A percentile compares a stretch with the other conserved stretches of the same genome.
These are phyloP conservation scores for Colostygia pectinataria DNA, from an alignment of 2,888 invertebrate species.

Conservation along the genomic window DNA sequence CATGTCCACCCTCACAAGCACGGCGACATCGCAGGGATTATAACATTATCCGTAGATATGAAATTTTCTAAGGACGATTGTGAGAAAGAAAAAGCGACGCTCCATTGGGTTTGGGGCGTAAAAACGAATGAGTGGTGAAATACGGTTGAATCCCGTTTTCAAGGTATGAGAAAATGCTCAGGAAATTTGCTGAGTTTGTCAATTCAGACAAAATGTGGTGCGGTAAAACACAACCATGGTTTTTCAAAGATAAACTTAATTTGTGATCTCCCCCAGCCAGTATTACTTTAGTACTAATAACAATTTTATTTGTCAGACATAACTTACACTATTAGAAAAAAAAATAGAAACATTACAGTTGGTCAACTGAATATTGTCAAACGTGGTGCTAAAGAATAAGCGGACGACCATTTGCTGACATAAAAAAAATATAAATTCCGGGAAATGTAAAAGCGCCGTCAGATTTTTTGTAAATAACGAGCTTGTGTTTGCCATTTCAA, in stretches of 20 bases:
- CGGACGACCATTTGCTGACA: too few species aligned
- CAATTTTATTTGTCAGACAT: too few species aligned
- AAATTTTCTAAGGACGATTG: slow-evolving; percentile 33
- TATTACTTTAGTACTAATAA: too few species aligned
- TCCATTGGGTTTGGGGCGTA: slow-evolving; percentile 28
- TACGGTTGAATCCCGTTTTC: slow-evolving; percentile 14
- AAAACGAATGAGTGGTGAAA: slow-evolving; percentile 30
- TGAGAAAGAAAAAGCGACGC: slow-evolving; percentile 24
- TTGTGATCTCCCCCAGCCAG: too few species aligned
- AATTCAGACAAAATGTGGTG: slow-evolving; percentile 6
- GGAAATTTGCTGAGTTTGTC: slow-evolving; percentile 19
- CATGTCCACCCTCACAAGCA: slow-evolving; percentile 3
- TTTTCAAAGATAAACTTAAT: too few species aligned
- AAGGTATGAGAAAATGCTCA: slow-evolving; percentile 15
- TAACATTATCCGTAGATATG: slow-evolving; percentile 34
- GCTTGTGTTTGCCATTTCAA: background rate
- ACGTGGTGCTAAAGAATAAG: too few species aligned
- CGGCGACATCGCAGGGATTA: slow-evolving; percentile 26
- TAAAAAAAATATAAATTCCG: too few species aligned
- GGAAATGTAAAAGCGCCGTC: too few species aligned
- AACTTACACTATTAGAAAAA: too few species aligned
- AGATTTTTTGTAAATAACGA: too few species aligned
- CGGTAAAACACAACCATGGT: background rate
- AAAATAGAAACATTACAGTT: too few species aligned
- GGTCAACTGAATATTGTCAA: too few species aligned